Evolutionary conservation across 2,113 vertebrate genomes (phyloP), one percentile per base, ranked within the genome.

Genomic region (Prietella phreatophila): DNA sequence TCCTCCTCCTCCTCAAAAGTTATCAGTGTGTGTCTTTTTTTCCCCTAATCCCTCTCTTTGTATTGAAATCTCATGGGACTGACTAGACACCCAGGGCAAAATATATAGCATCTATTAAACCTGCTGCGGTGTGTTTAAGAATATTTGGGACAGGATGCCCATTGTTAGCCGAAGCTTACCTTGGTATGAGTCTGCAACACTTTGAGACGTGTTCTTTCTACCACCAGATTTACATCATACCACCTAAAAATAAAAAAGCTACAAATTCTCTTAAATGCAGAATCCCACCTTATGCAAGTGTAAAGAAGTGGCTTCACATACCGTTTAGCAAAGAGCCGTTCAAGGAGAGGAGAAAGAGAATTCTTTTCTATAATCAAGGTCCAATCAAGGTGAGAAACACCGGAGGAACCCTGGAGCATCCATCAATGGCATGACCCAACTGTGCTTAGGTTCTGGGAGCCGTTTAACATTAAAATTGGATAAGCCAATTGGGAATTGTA

Each of bases 351-450:
- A 60, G 20, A 5, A 39, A 13, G 80, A 39, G 36, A 82, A 82
- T 84, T 76, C 84, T 89, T 90, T 89, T 87, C 87, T 33, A 82
- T 76, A 75, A 76, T 89, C 90, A 91, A 90, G 92, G 90, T 90
- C 78, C 58, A 47, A 53, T 78, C 91, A n/a, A n/a, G n/a, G 47
- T 58, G 82, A 87, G 50, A 88, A 85, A 33, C 92, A 92, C 92
- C n/a, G 58, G 71, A 87, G 92, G 89, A 88, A 87, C 69, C 89
- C 89, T 88, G 85, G 90, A 92, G 92, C 65, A 84, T 84, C 65
- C 65, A 84, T 84, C 65, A 84, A 69, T 71, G 83, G 73, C 83
- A 84, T 4, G 11, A 84, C 65, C 80, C 39, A 30, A 75, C 65
- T 83, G 69, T 58, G 69, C 55, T 61, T 25, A 36, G 36, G 82